Conservation (phyloP, 2,113 vertebrate genomes). For the Kryptolebias marmoratus region DNA sequence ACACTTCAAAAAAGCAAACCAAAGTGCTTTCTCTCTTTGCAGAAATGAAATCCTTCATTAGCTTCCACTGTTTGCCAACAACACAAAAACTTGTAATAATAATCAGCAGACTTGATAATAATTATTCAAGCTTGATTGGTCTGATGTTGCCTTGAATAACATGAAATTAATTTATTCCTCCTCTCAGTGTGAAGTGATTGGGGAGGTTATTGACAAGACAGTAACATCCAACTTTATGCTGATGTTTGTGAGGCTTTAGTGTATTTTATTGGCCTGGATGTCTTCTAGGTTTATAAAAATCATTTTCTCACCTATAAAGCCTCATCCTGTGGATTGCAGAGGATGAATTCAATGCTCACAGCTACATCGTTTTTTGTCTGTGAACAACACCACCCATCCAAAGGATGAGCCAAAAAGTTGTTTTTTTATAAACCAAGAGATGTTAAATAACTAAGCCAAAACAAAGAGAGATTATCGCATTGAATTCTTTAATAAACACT, state of each 20-base stretch:
- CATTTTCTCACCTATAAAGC: no score
- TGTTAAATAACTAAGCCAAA: no score
- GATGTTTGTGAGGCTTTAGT: not conserved
- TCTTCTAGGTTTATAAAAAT: no score
- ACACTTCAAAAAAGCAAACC: not conserved
- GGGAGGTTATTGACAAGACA: not conserved
- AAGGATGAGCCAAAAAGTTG: no score
- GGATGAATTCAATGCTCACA: no score
- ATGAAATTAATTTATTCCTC: not conserved
- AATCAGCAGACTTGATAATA: slow-evolving; percentile 5
- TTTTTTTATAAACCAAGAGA: no score
- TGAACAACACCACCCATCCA: no score
- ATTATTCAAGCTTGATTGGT: slow-evolving; percentile 11
- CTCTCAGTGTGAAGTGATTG: not conserved
- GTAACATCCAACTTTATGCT: not conserved
- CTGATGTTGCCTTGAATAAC: not conserved
- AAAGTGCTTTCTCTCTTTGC: not conserved
- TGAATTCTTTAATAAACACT: no score
- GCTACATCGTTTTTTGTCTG: no score
- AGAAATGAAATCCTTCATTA: not conserved
- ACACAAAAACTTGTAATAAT: not conserved
- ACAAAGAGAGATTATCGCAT: no score
- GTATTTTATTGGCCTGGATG: not conserved
- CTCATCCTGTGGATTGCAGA: no score
- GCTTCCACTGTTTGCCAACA: not conserved